Percentiles rank a stretch among this genome's conserved stretches.
phyloP scores from a whole-genome alignment of 2,888 invertebrate genomes.

The Merodon equestris region DNA sequence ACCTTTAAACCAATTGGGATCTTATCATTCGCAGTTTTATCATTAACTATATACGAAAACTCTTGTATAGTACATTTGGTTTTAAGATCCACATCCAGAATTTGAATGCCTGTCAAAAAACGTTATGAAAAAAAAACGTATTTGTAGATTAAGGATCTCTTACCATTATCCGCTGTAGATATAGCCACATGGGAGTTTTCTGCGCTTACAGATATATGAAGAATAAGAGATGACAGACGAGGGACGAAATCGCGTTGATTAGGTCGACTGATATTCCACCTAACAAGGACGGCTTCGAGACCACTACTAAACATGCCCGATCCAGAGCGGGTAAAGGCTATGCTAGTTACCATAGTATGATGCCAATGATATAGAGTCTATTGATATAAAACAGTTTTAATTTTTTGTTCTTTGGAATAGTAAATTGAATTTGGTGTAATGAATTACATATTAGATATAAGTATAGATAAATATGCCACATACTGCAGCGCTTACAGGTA shows the following conservation, averaged over 20 bases:
- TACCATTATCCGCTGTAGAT: conserved; percentile 85
- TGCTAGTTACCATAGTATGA: conserved; percentile 83
- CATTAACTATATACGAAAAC: conserved; percentile 82
- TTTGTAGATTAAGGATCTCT: neutral
- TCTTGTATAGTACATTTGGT: conserved; percentile 83
- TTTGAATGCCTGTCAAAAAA: conserved; percentile 78
- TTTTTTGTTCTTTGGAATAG: too few relatives aligned
- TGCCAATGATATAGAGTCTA: conserved; percentile 87
- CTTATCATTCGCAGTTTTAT: conserved; percentile 79
- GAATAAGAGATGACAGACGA: conserved; percentile 84
- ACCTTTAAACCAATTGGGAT: conserved; percentile 78
- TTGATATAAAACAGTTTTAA: neutral
- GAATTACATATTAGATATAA: too few relatives aligned
- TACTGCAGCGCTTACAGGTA: too few relatives aligned
- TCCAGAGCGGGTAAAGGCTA: conserved; percentile 84
- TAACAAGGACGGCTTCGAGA: conserved; percentile 87
- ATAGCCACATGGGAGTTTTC: conserved; percentile 84
- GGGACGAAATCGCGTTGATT: conserved; percentile 82
- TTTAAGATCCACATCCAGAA: conserved; percentile 80
- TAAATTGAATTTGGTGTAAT: too few relatives aligned
- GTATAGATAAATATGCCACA: too few relatives aligned
- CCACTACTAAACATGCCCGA: conserved; percentile 87
- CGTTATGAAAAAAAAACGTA: neutral
- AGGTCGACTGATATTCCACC: conserved; percentile 83
- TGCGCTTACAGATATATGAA: conserved; percentile 82